Conservation (phyloP, 1,140 invertebrate genomes). For the Anastrepha ludens region DNA sequence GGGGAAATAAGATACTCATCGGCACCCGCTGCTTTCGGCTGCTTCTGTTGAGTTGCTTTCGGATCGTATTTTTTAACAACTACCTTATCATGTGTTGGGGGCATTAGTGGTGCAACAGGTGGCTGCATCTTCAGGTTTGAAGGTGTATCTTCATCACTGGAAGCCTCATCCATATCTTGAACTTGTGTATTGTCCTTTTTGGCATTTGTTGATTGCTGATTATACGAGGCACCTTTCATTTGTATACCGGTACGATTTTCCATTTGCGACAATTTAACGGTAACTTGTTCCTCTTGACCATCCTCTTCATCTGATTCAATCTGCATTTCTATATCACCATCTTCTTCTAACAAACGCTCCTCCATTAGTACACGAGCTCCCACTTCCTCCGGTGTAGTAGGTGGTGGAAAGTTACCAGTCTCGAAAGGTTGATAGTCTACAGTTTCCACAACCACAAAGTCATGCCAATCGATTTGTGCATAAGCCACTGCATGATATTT, state of each 20-base stretch:
- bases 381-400: conserved; percentile 97
- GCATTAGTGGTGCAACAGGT: conserved; percentile 80
- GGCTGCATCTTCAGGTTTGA: conserved; percentile 74
- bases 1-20: conserved; percentile 98
- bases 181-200: conserved; percentile 76
- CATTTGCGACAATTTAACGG: conserved; percentile 77
- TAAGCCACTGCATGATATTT: conserved; percentile 83
- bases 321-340: conserved; percentile 82
- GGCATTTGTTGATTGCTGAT: conserved; percentile 61
- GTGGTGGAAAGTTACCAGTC: conserved; percentile 95
- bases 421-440: conserved; percentile 99
- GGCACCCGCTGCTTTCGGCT: conserved; percentile 78
- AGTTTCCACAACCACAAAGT: conserved; percentile 99
- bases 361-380: conserved; percentile 95
- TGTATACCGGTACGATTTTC: conserved; percentile 77
- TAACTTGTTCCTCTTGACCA: conserved; percentile 71
- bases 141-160: conserved; percentile 84
- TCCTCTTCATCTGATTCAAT: conserved; percentile 81
- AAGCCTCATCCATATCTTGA: conserved; percentile 94
- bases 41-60: conserved; percentile 81
- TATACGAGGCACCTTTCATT: conserved; percentile 73
- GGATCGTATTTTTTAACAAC: conserved; percentile 99
- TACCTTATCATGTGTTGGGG: conserved; percentile 94
- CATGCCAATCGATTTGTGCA: conserved; percentile 99
- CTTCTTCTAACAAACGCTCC: conserved; percentile 75